A percentile compares a stretch with the other conserved stretches of the same genome.
Evolutionary conservation across 2,113 vertebrate genomes (phyloP).

Genomic region (Lagopus leucura): DNA sequence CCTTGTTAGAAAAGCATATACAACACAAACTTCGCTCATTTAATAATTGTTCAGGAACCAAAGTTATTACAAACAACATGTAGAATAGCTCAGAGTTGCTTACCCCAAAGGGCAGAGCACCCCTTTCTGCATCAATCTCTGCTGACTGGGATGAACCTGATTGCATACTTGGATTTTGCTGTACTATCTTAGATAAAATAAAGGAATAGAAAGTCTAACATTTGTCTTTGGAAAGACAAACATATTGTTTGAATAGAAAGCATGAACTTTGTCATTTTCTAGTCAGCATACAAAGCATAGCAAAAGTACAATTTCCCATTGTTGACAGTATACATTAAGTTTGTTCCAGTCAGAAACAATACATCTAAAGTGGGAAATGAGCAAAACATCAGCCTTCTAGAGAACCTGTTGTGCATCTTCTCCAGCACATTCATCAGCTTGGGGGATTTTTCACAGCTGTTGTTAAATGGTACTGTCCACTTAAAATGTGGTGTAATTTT

Average conservation of each 20-base stretch:
- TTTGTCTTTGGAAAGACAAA: neutral
- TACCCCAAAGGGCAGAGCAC: neutral
- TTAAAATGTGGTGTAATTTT: conserved; percentile 20
- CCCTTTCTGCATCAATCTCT: neutral
- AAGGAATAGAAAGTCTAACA: neutral
- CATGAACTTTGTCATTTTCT: neutral
- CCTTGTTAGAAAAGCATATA: neutral
- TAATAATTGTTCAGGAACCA: neutral
- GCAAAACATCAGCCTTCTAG: neutral
- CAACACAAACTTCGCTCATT: neutral
- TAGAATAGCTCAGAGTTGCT: neutral
- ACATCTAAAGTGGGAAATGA: neutral
- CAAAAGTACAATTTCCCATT: neutral
- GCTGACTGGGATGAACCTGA: neutral
- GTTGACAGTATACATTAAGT: neutral
- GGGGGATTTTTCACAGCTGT: conserved; percentile 12
- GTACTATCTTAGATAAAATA: neutral
- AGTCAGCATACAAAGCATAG: neutral
- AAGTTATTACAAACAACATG: neutral
- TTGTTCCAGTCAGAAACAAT: neutral
- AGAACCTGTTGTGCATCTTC: neutral
- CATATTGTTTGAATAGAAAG: neutral
- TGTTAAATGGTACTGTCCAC: neutral
- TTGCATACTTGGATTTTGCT: neutral
- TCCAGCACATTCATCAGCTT: neutral